These are phyloP conservation scores for Tragulus kanchil DNA, from an alignment of 2,113 vertebrate genomes.

Conservation along the genomic window DNA sequence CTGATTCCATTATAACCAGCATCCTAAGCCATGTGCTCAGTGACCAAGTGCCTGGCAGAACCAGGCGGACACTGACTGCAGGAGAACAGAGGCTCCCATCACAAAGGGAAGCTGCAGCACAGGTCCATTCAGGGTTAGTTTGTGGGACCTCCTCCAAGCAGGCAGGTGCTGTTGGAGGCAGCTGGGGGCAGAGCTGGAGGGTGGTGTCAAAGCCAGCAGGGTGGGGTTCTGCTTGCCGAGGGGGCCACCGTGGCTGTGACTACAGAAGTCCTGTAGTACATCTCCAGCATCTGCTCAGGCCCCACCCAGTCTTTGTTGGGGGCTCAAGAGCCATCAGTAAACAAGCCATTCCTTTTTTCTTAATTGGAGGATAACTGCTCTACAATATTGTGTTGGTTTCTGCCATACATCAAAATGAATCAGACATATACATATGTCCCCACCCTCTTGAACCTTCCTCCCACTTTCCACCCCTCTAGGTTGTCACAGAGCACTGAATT, in stretches of 20 bases:
- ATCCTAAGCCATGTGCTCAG: fast-evolving
- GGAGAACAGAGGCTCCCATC: not conserved
- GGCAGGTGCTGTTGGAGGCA: not conserved
- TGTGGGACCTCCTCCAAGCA: not conserved
- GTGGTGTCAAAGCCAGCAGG: too few species aligned
- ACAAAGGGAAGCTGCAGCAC: fast-evolving
- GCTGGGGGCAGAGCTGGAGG: not conserved
- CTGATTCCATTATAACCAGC: not conserved
- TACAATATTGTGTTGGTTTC: not conserved
- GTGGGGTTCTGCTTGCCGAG: not conserved
- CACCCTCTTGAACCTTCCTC: not conserved
- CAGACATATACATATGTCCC: not conserved
- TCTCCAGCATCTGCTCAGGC: not conserved
- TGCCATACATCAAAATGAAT: not conserved
- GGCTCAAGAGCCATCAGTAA: not conserved
- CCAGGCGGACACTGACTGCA: fast-evolving
- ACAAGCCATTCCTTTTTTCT: not conserved
- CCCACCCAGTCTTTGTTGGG: fast-evolving
- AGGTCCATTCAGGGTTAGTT: fast-evolving
- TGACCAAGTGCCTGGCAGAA: not conserved
- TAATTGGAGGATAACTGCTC: not conserved
- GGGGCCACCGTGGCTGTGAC: not conserved
- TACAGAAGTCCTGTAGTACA: too few species aligned
- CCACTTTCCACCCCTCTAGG: not conserved
- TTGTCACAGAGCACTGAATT: not conserved